Evolutionary conservation across 2,888 invertebrate species (phyloP).

Genomic region (Agrotis clavis): DNA sequence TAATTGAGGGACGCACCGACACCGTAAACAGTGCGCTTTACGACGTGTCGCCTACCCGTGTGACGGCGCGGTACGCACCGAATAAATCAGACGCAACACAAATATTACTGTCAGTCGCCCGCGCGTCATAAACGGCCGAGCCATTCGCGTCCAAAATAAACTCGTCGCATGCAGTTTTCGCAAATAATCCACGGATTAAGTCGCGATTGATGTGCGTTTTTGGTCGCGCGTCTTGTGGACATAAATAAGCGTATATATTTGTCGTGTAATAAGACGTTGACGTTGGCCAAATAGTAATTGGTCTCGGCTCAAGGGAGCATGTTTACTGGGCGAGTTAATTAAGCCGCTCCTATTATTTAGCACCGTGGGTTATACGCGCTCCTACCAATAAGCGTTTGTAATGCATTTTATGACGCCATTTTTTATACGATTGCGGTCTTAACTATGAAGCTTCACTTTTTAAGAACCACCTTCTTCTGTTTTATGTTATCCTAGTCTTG

Average conservation of each 20-base stretch:
- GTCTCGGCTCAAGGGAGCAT: constrained; percentile 74
- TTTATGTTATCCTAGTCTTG: constrained; percentile 27
- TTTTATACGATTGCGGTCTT: constrained; percentile 48
- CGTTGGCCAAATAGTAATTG: constrained; percentile 77
- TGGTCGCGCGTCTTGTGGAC: constrained; percentile 76
- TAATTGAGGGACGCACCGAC: constrained; percentile 74
- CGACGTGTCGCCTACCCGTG: constrained; percentile 71
- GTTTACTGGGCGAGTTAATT: constrained; percentile 78
- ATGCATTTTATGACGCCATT: constrained; percentile 57
- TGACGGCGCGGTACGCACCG: constrained; percentile 68
- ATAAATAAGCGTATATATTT: constrained; percentile 81
- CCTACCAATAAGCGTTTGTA: constrained; percentile 57
- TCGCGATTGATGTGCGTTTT: constrained; percentile 83
- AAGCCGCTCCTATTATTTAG: constrained; percentile 70
- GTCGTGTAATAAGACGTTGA: constrained; percentile 67
- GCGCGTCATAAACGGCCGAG: constrained; percentile 81
- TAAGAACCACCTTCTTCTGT: constrained; percentile 20
- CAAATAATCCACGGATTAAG: constrained; percentile 84
- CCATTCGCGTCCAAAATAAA: constrained; percentile 68
- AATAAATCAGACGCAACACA: constrained; percentile 85
- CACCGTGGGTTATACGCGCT: constrained; percentile 39
- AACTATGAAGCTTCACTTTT: constrained; percentile 32
- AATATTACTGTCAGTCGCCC: constrained; percentile 82
- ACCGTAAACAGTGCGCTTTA: constrained; percentile 80
- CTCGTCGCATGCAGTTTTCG: constrained; percentile 82